A percentile compares a stretch with the other conserved stretches of the same genome.
Evolutionary conservation across 2,888 invertebrate species (phyloP).

Genomic region (Ophraella communa): DNA sequence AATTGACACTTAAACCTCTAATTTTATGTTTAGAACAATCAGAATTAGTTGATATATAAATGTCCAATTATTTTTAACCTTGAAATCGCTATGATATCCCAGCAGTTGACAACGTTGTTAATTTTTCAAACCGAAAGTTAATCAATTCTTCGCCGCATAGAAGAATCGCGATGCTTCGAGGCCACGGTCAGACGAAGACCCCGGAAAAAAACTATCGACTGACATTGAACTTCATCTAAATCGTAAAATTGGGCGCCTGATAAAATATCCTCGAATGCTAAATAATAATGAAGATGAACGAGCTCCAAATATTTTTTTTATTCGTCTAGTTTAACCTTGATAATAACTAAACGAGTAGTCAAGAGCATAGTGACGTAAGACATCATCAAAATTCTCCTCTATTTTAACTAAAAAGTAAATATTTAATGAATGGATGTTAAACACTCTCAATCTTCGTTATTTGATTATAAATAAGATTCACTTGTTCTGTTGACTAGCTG

Average conservation of each 20-base stretch:
- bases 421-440: not conserved
- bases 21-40: too few species aligned
- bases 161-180: slow-evolving; percentile 32
- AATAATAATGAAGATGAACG: not conserved
- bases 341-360: not conserved
- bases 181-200: not conserved
- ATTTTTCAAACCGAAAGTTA: too few species aligned
- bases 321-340: not conserved
- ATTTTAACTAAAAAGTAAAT: too few species aligned
- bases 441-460: slow-evolving; percentile 20
- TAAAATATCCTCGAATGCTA: not conserved
- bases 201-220: slow-evolving; percentile 52
- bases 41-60: too few species aligned
- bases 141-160: slow-evolving; percentile 45
- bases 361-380: not conserved
- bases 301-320: slow-evolving; percentile 18
- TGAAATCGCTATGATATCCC: too few species aligned
- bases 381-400: not conserved
- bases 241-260: not conserved
- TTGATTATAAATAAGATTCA: slow-evolving; percentile 35
- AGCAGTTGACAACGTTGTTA: too few species aligned
- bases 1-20: too few species aligned
- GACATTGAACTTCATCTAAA: slow-evolving; percentile 50
- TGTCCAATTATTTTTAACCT: too few species aligned
- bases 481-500: slow-evolving; percentile 25